These are phyloP conservation scores for Petrosia ficiformis DNA, from an alignment of 37 sponge, comb jelly and placozoan genomes.

Conservation along the genomic window DNA sequence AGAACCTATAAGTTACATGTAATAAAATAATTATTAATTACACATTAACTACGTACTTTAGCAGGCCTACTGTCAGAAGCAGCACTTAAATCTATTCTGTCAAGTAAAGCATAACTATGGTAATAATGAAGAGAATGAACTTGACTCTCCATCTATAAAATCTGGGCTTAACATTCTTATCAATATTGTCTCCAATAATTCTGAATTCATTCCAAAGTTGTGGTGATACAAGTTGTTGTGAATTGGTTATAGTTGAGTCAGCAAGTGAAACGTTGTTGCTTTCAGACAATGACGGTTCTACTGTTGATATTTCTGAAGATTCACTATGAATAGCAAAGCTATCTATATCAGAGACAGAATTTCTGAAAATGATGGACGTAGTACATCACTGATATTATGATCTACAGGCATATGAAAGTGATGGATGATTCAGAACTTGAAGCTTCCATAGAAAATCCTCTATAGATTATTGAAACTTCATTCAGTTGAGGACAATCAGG, in stretches of 20 bases:
- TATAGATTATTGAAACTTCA: no score
- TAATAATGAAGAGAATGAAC: not conserved
- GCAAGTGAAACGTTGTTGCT: no score
- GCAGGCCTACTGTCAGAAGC: not conserved
- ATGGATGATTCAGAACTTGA: no score
- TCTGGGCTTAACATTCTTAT: not conserved
- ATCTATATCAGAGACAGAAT: not conserved
- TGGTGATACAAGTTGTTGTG: no score
- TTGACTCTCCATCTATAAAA: not conserved
- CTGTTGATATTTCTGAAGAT: not conserved
- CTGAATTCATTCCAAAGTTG: not conserved
- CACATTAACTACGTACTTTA: not conserved
- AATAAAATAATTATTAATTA: not conserved
- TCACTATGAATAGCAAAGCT: not conserved
- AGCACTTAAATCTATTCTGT: not conserved
- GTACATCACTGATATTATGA: no score
- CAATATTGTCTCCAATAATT: not conserved
- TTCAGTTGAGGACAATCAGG: no score
- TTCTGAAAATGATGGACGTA: not conserved
- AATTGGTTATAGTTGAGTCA: no score
- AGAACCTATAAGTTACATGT: not conserved
- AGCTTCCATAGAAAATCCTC: no score
- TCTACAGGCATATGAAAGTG: no score
- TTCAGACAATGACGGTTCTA: no score
- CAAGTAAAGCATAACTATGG: not conserved